These are phyloP conservation scores for Lepidochrysops patricia DNA, from an alignment of 2,888 invertebrate genomes.

Conservation along the genomic window DNA sequence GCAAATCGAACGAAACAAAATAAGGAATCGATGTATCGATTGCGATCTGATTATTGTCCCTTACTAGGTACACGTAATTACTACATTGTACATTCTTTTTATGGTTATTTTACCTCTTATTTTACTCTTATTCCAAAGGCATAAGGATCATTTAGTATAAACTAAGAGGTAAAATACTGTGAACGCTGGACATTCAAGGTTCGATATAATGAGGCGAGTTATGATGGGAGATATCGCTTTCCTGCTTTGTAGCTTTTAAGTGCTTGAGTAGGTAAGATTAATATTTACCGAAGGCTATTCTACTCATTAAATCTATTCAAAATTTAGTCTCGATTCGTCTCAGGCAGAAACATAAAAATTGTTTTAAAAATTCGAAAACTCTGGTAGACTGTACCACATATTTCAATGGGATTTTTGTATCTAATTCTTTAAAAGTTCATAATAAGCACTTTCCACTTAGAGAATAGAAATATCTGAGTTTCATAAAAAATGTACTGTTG, in stretches of 20 bases:
- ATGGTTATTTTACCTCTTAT: not conserved
- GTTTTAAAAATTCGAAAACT: too few relatives aligned
- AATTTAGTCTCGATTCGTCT: too few relatives aligned
- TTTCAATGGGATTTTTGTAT: too few relatives aligned
- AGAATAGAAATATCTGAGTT: too few relatives aligned
- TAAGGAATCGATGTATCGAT: slow-evolving; percentile 57
- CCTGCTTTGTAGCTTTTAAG: not conserved
- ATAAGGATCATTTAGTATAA: not conserved
- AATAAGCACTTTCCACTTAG: too few relatives aligned
- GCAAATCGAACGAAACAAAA: slow-evolving; percentile 59
- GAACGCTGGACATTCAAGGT: not conserved
- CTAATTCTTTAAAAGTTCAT: too few relatives aligned
- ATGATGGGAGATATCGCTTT: slow-evolving; percentile 8
- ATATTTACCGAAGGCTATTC: too few relatives aligned
- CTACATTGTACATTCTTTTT: slow-evolving; percentile 24
- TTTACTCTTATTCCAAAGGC: not conserved
- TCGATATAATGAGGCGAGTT: slow-evolving; percentile 26
- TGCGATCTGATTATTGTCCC: slow-evolving; percentile 63
- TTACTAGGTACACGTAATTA: slow-evolving; percentile 63
- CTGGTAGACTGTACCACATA: too few relatives aligned
- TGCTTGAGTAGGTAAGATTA: too few relatives aligned
- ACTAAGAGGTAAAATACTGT: not conserved
- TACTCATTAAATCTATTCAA: too few relatives aligned
- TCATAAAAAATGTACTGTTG: too few relatives aligned
- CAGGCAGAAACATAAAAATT: too few relatives aligned